These are phyloP conservation scores for Rotaria socialis DNA, from an alignment of 2,888 invertebrate species.

Conservation along the genomic window DNA sequence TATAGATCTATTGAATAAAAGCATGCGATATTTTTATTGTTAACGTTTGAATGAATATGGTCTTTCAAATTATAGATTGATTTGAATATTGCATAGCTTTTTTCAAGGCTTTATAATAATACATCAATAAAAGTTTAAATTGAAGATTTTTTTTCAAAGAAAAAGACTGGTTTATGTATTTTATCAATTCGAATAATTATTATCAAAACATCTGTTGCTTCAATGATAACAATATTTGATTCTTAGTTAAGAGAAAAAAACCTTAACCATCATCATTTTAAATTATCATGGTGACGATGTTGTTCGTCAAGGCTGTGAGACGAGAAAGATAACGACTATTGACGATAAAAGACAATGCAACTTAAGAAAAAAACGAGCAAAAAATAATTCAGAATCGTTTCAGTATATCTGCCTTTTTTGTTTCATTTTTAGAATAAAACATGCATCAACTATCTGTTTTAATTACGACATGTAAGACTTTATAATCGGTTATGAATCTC, in stretches of 20 bases:
- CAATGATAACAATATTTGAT: neutral
- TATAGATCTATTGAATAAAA: too few species aligned
- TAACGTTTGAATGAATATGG: too few species aligned
- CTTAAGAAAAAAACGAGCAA: neutral
- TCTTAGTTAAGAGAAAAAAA: neutral
- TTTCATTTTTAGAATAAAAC: neutral
- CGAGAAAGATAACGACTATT: neutral
- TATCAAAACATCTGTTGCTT: neutral
- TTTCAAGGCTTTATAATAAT: too few species aligned
- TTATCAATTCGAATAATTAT: neutral
- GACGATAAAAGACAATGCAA: neutral
- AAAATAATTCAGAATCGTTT: neutral
- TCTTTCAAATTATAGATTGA: too few species aligned
- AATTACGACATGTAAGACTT: neutral
- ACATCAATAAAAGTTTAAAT: neutral
- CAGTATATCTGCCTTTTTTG: neutral
- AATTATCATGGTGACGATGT: neutral
- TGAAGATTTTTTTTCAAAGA: neutral
- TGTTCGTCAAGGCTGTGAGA: neutral
- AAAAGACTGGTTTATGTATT: neutral
- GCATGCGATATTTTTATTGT: too few species aligned
- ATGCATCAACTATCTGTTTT: neutral
- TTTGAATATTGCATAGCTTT: too few species aligned
- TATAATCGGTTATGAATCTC: neutral
- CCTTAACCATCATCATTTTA: neutral